Evolutionary conservation across 2,113 vertebrate genomes (phyloP).

Genomic region (Colossoma macropomum): DNA sequence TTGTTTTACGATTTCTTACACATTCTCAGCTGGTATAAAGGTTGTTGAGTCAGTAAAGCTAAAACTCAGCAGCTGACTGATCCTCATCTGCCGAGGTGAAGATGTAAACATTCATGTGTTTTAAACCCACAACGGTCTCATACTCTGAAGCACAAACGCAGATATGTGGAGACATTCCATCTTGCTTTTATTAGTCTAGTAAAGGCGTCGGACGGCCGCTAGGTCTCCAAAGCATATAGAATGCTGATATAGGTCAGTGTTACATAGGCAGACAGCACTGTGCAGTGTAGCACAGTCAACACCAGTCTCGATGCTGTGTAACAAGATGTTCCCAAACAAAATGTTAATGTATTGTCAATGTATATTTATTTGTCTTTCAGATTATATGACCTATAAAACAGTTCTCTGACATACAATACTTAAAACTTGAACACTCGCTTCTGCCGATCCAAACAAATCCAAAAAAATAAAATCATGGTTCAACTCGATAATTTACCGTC

Average conservation of each 20-base stretch:
- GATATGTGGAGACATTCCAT: neutral
- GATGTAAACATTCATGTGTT: neutral
- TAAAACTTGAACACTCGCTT: no score
- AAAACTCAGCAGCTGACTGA: neutral
- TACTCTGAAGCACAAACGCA: neutral
- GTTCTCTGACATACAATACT: no score
- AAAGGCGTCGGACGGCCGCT: neutral
- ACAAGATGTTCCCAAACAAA: neutral
- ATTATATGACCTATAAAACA: no score
- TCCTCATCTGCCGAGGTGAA: neutral
- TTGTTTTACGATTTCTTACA: neutral
- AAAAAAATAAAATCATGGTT: no score
- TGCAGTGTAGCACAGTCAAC: neutral
- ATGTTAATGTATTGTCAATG: neutral
- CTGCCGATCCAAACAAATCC: no score
- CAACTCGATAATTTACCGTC: no score
- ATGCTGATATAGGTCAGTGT: constrained; percentile 8
- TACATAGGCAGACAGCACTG: neutral
- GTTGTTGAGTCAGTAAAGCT: neutral
- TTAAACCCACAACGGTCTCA: neutral
- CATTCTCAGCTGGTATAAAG: neutral
- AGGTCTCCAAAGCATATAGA: no score
- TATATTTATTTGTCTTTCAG: neutral
- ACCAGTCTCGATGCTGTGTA: neutral
- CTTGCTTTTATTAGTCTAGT: neutral